Conservation (phyloP, 1,140 invertebrate species). For the Hylaeus anthracinus region DNA sequence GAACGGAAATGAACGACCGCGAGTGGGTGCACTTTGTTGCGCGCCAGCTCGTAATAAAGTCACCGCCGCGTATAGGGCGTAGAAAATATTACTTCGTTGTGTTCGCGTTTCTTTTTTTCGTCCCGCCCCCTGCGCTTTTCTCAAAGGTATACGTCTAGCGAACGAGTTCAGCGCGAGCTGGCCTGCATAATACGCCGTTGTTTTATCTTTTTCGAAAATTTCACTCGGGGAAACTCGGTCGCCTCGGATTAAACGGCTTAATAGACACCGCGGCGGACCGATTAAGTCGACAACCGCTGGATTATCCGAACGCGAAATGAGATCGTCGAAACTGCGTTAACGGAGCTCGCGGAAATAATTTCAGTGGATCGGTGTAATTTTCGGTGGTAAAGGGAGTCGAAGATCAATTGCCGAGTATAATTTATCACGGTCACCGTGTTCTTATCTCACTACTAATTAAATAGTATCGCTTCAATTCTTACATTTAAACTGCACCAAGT, state of each 20-base stretch:
- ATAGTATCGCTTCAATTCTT: too few relatives aligned
- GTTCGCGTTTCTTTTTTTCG: not conserved
- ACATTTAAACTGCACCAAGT: too few relatives aligned
- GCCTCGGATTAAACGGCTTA: not conserved
- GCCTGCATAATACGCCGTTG: not conserved
- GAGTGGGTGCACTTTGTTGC: slow-evolving; percentile 41
- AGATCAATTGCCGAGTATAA: too few relatives aligned
- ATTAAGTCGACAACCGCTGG: not conserved
- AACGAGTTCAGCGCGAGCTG: not conserved
- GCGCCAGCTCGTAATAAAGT: slow-evolving; percentile 46
- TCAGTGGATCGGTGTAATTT: too few relatives aligned
- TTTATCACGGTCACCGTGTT: too few relatives aligned
- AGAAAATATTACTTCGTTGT: slow-evolving; percentile 37
- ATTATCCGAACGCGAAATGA: too few relatives aligned
- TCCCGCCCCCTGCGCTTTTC: not conserved
- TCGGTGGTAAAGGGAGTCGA: too few relatives aligned
- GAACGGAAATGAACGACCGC: slow-evolving; percentile 56
- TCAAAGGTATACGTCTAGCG: not conserved
- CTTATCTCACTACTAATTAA: too few relatives aligned
- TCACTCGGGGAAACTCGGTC: not conserved
- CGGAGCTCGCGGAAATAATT: too few relatives aligned
- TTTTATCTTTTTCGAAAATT: not conserved
- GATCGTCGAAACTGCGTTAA: not conserved
- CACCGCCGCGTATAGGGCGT: not conserved
- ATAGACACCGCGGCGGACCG: not conserved